Percentiles rank a stretch among this genome's conserved stretches.
Evolutionary conservation across 2,888 invertebrate species (phyloP).

Genomic region (Fissipunctia ypsillon): DNA sequence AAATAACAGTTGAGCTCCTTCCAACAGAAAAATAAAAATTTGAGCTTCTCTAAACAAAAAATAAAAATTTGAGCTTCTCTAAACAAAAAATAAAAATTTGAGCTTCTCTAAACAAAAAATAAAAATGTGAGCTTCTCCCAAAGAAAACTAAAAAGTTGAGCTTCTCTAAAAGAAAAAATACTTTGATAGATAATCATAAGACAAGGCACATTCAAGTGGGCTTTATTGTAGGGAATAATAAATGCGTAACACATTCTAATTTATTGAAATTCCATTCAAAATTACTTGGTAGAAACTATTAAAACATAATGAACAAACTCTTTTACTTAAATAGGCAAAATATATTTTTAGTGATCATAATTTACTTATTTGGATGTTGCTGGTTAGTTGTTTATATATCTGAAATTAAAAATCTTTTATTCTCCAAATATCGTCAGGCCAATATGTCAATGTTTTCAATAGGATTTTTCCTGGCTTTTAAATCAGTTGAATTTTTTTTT

Average conservation of each 20-base stretch:
- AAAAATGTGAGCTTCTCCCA: too few relatives aligned
- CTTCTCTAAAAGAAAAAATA: neutral
- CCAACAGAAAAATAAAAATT: too few relatives aligned
- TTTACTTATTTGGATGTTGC: neutral
- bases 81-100: too few relatives aligned
- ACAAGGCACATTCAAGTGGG: neutral
- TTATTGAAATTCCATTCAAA: slow-evolving; percentile 52
- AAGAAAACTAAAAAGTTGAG: neutral
- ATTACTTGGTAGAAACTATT: slow-evolving; percentile 14
- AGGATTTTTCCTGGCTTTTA: neutral
- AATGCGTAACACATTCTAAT: slow-evolving; percentile 46
- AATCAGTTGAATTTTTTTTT: neutral
- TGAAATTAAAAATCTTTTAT: neutral
- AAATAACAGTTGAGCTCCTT: too few relatives aligned
- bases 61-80: too few relatives aligned
- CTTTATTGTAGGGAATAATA: slow-evolving; percentile 10
- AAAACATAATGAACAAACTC: slow-evolving; percentile 34
- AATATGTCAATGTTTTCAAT: neutral
- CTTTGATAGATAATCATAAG: neutral
- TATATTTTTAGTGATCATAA: slow-evolving; percentile 34
- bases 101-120: too few relatives aligned
- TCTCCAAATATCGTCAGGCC: neutral
- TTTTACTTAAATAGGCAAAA: slow-evolving; percentile 11
- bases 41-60: too few relatives aligned
- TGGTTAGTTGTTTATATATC: neutral